Conservation (phyloP, 2,888 invertebrate species). For the Copidosoma aretas region DNA sequence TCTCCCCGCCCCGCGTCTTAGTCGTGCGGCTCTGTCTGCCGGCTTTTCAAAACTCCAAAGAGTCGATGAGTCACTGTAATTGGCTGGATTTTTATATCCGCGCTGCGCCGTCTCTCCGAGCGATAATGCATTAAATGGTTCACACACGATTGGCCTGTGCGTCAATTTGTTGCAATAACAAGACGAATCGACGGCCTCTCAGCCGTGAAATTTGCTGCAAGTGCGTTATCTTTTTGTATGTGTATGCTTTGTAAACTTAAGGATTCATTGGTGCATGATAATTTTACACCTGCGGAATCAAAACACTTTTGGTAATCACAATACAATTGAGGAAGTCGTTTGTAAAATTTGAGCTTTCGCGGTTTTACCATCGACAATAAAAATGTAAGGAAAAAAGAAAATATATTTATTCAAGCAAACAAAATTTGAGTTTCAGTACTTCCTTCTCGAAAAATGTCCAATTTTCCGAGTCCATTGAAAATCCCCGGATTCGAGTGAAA, state of each 20-base stretch:
- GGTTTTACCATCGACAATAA: too few species aligned
- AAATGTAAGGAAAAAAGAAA: too few species aligned
- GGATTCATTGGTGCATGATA: too few species aligned
- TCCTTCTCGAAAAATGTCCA: too few species aligned
- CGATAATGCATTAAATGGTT: neutral
- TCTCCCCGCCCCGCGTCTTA: slow-evolving; percentile 13
- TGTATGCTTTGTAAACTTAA: neutral
- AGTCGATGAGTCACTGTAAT: slow-evolving; percentile 12
- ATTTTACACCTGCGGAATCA: neutral
- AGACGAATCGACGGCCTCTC: neutral
- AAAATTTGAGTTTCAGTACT: too few species aligned
- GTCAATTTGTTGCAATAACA: slow-evolving; percentile 20
- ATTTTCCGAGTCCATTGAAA: too few species aligned
- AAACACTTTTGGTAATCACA: neutral
- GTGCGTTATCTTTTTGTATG: neutral
- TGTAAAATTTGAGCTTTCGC: too few species aligned
- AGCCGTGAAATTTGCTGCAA: neutral
- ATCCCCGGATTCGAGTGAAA: neutral
- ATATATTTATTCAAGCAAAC: too few species aligned
- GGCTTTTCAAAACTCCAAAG: slow-evolving; percentile 4
- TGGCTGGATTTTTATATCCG: slow-evolving; percentile 7
- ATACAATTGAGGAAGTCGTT: too few species aligned
- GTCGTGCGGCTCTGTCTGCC: too few species aligned
- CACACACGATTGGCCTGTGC: slow-evolving; percentile 6
- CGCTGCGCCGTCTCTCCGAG: neutral